Evolutionary conservation across 1,140 invertebrate species (phyloP), one percentile per base, ranked within the genome.

Genomic region (Aphaenogaster rudis): DNA sequence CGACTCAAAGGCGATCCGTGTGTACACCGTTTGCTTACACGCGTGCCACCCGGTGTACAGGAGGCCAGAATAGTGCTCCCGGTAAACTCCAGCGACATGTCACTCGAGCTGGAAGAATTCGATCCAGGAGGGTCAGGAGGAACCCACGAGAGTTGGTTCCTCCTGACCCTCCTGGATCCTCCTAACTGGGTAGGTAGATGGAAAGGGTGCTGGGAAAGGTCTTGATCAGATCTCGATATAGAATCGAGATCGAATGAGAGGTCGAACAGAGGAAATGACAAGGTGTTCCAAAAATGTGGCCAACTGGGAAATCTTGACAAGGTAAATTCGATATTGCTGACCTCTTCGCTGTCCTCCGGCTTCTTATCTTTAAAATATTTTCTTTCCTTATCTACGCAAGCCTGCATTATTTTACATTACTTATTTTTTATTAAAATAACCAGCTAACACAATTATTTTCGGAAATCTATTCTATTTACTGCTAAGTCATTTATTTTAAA

Each of bases 191-290:
- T 69, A 74, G 15, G 64, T 67, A 45, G 42, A 0, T 28, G 61
- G 88, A 77, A 33, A 52, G 74, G 54, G 66, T 48, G 39, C 48
- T 64, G 69, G 78, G 72, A 79, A 92, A 94, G 93, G 92, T 95
- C 93, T 94, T 93, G 94, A 95, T 95, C 93, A 94, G 94, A 95
- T 94, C 94, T 93, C 93, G 91, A 94, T 94, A 94, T 92, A 93
- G 92, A 94, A 94, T 94, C 94, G 93, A 84, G 21, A 93, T 93
- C 90, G 86, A 88, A 81, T 88, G 86, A 82, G 69, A 77, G 33
- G 88, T 63, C 86, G 86, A 91, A 71, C 71, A 54, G 59, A 84
- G 59, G 66, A 63, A 66, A 45, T 42, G 59, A 28, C 57, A 72
- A 54, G 28, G 28, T 28, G 28, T 86, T 80, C 78, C 86, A 86